These are phyloP conservation scores for Eulithis prunata DNA, from an alignment of 2,888 invertebrate species.

Conservation along the genomic window DNA sequence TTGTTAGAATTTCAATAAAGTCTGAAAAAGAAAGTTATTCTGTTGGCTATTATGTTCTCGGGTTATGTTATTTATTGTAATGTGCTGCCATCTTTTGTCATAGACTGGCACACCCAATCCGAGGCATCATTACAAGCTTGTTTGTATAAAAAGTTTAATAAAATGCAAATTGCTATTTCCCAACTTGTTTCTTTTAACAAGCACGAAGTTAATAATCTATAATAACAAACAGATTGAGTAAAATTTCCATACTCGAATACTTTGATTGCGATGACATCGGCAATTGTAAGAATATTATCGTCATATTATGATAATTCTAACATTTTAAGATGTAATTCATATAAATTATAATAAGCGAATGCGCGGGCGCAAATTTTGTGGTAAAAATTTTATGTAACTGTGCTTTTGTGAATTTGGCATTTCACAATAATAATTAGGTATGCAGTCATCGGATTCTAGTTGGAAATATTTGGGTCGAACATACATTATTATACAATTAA, in stretches of 20 bases:
- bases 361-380: slow-evolving; percentile 70
- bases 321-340: slow-evolving; percentile 56
- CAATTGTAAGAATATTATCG: slow-evolving; percentile 74
- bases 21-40: no score
- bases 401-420: slow-evolving; percentile 48
- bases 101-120: not conserved
- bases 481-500: not conserved
- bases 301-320: slow-evolving; percentile 74
- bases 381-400: slow-evolving; percentile 60
- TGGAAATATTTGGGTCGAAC: not conserved
- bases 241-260: slow-evolving; percentile 62
- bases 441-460: slow-evolving; percentile 3
- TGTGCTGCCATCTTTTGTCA: slow-evolving; percentile 28
- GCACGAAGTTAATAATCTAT: slow-evolving; percentile 33
- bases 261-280: slow-evolving; percentile 60
- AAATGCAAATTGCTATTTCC: slow-evolving; percentile 32
- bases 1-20: not conserved
- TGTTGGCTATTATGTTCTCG: no score
- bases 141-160: slow-evolving; percentile 29
- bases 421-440: slow-evolving; percentile 30
- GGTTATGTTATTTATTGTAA: no score
- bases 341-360: slow-evolving; percentile 42
- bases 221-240: slow-evolving; percentile 47
- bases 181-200: slow-evolving; percentile 34
- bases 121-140: slow-evolving; percentile 21